Evolutionary conservation across 64 coral and sea anemone species (phyloP), one percentile per base, ranked within the genome.

Genomic region (Pocillopora damicornis): DNA sequence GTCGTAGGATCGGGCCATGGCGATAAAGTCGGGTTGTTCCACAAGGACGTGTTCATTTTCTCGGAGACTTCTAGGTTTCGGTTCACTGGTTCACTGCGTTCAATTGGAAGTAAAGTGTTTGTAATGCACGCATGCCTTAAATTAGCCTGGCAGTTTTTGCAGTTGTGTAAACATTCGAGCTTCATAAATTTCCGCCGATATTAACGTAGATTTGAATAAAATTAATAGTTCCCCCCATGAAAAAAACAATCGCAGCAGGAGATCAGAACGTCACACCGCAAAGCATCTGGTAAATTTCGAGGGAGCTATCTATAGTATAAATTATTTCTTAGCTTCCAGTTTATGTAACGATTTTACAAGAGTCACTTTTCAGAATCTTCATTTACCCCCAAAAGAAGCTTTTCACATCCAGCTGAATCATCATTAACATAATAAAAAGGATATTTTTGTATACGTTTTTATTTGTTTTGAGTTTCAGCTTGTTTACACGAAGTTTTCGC

Each of bases 351-450:
- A 1, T 20, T 17, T 56, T 58, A 22, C 15, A 77, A 57, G 37
- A 10, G 2, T 30, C 25, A 13, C 18, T 51, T 60, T 63, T 63
- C 62, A 36, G 35, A 34, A 14, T 13, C 58, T 83, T 63, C n/a
- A 4, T 83, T 83, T 42, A 83, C 80, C 62, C 35, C 20, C 11
- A 42, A 18, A 38, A 7, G n/a, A 9, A 5, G 79, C 79, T 63
- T 81, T 81, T 36, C 37, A 61, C 16, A 83, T 35, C 0, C 57
- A 85, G 58, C 4, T 73, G 20, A 25, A 72, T 15, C 22, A 0
- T 23, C 16, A 85, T 85, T 85, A 85, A 15, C 81, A 85, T 85
- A 73, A 71, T 73, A 73, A 68, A 51, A 57, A 23, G 61, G 61
- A 85, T 73, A 58, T 51, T 34, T 63, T 83, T 35, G 35, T 35